These are phyloP conservation scores for Caenorhabditis doughertyi DNA, from an alignment of 2,888 invertebrate species.

Conservation along the genomic window DNA sequence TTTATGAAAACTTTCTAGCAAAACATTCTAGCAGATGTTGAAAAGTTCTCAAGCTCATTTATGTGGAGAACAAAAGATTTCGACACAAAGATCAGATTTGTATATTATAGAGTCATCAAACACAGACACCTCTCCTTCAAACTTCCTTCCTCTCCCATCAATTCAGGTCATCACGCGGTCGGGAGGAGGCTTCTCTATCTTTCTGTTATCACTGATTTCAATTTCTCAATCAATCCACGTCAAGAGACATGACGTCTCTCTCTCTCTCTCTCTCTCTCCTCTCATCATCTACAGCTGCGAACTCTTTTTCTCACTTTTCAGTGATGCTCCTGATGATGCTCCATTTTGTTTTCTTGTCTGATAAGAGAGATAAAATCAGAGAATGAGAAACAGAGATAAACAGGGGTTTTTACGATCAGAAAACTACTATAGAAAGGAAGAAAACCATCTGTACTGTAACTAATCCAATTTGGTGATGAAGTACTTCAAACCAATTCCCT, in stretches of 20 bases:
- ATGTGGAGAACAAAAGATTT: not conserved
- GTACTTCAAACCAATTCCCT: slow-evolving; percentile 38
- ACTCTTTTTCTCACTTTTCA: slow-evolving; percentile 36
- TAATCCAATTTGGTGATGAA: slow-evolving; percentile 43
- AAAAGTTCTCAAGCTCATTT: too few relatives aligned
- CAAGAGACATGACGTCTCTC: slow-evolving; percentile 37
- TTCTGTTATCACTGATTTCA: slow-evolving; percentile 29
- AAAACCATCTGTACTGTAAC: slow-evolving; percentile 24
- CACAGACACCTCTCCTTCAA: slow-evolving; percentile 11
- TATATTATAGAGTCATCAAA: slow-evolving; percentile 12
- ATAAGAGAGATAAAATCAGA: slow-evolving; percentile 7
- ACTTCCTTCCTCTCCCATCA: slow-evolving; percentile 7
- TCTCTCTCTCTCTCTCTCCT: too few relatives aligned
- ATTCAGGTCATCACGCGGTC: slow-evolving; percentile 42
- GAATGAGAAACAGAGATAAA: not conserved
- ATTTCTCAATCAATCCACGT: slow-evolving; percentile 48
- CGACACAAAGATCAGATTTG: slow-evolving; percentile 22
- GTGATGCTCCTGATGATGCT: slow-evolving; percentile 14
- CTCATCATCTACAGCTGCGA: slow-evolving; percentile 20
- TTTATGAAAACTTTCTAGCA: too few relatives aligned
- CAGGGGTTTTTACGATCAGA: slow-evolving; percentile 6
- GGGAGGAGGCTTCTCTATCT: slow-evolving; percentile 16
- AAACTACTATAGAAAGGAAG: not conserved
- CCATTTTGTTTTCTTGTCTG: slow-evolving; percentile 25
- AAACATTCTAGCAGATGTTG: not conserved